Evolutionary conservation across 2,113 vertebrate species (phyloP), one percentile per base, ranked within the genome.

Genomic region (Naja naja): DNA sequence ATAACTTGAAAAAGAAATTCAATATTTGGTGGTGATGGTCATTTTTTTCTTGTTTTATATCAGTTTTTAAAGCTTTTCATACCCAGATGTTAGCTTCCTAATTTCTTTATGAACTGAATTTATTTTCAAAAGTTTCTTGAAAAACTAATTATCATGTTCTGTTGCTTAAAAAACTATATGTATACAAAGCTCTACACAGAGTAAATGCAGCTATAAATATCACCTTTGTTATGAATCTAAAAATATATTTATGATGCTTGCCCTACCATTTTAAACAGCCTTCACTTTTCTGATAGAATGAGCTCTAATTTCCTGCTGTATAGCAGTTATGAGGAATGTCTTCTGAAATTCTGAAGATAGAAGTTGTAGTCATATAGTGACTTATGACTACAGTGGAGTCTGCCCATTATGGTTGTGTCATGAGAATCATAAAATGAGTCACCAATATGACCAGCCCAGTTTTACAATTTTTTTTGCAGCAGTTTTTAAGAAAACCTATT

Each of bases 1-100:
- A 27, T 85, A 52, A 0, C 0, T 49, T 45, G 2, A 55, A 12
- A 23, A 39, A 90, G 30, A 4, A 85, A 87, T 7, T 92, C 23
- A 47, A 0, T 0, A 89, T 87, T 8, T 74, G 93, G 87, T 52
- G 56, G 43, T 6, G 34, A 49, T 94, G 22, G 90, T 60, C 74
- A 88, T 0, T 69, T 58, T 92, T 90, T 49, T 69, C 9, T 22
- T 69, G 2, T 7, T 88, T 39, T 53, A 43, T 12, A 88, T 34
- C 9, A 30, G 9, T 39, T 47, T 91, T 81, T 60, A 81, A 49
- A 43, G 1, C 10, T 18, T 91, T 91, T 85, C 14, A 3, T 54
- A 85, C 3, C 49, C n/a, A 55, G n/a, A n/a, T 25, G 1, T 45
- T 60, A 43, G 25, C 4, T 85, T 20, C 30, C 60, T 30, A 45